Evolutionary conservation across 1,140 invertebrate genomes (phyloP).

Genomic region (Drosophila nebulosa): DNA sequence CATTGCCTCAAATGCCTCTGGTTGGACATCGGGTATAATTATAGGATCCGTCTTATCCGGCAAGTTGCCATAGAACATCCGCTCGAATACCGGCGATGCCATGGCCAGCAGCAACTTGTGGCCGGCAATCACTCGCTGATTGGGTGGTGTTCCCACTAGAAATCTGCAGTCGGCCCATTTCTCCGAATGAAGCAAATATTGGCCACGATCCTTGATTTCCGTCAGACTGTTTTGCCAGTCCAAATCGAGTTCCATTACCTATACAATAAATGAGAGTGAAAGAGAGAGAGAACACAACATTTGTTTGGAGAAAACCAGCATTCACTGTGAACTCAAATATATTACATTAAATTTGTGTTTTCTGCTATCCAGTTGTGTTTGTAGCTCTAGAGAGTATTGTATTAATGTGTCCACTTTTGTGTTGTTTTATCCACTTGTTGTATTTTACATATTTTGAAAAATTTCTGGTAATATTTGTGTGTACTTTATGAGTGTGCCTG

Average conservation of each 20-base stretch:
- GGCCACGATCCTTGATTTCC: slow-evolving; percentile 86
- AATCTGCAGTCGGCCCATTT: slow-evolving; percentile 91
- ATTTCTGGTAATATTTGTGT: not conserved
- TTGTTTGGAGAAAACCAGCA: not conserved
- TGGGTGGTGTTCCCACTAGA: slow-evolving; percentile 89
- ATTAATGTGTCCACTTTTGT: not conserved
- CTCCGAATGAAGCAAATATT: slow-evolving; percentile 87
- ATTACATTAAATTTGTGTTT: not conserved
- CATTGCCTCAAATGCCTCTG: slow-evolving; percentile 90
- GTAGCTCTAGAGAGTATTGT: not conserved
- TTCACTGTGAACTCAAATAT: not conserved
- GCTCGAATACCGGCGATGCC: slow-evolving; percentile 91
- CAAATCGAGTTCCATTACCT: slow-evolving; percentile 70
- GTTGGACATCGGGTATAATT: slow-evolving; percentile 90
- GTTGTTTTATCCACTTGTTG: not conserved
- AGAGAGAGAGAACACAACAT: not conserved
- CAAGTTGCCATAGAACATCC: slow-evolving; percentile 90
- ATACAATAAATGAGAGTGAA: not conserved
- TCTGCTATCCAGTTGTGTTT: not conserved
- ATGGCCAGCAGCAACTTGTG: slow-evolving; percentile 92
- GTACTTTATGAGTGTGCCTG: not conserved
- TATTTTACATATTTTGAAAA: not conserved
- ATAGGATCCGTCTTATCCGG: slow-evolving; percentile 87
- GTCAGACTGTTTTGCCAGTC: slow-evolving; percentile 89
- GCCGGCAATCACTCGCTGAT: slow-evolving; percentile 87